A percentile compares a stretch with the other conserved stretches of the same genome.
Conservation (phyloP, 2,113 vertebrate species). For the Ailuropoda melanoleuca region DNA sequence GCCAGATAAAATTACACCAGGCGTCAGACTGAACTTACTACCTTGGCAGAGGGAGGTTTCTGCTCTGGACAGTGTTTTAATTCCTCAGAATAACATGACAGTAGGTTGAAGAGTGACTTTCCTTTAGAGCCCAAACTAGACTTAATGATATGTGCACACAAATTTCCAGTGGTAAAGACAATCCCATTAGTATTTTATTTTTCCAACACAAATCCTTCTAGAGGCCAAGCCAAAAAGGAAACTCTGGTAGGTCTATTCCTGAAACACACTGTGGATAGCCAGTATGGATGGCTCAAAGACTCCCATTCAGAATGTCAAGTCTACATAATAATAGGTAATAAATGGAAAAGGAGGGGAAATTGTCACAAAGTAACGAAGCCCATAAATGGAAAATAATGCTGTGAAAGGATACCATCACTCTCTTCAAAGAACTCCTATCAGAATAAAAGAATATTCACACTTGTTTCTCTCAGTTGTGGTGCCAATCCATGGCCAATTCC, state of each 20-base stretch:
- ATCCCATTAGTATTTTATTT: not conserved
- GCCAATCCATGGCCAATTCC: not conserved
- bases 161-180: not conserved
- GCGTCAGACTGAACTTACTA: not conserved
- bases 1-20: not conserved
- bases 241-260: not conserved
- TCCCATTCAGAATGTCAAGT: not conserved
- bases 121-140: not conserved
- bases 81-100: not conserved
- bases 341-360: not conserved
- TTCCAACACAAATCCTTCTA: not conserved
- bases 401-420: not conserved
- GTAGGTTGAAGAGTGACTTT: not conserved
- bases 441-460: constrained; percentile 3
- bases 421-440: not conserved
- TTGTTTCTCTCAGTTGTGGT: not conserved
- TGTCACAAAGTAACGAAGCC: not conserved
- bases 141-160: not conserved
- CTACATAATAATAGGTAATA: not conserved
- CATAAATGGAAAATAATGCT: constrained; percentile 27
- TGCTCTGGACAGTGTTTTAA: not conserved
- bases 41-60: not conserved
- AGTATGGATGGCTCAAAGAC: not conserved
- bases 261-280: not conserved
- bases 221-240: not conserved